A percentile compares a stretch with the other conserved stretches of the same genome.
These are phyloP conservation scores for Clitarchus hookeri DNA, from an alignment of 2,888 invertebrate genomes.

Conservation along the genomic window DNA sequence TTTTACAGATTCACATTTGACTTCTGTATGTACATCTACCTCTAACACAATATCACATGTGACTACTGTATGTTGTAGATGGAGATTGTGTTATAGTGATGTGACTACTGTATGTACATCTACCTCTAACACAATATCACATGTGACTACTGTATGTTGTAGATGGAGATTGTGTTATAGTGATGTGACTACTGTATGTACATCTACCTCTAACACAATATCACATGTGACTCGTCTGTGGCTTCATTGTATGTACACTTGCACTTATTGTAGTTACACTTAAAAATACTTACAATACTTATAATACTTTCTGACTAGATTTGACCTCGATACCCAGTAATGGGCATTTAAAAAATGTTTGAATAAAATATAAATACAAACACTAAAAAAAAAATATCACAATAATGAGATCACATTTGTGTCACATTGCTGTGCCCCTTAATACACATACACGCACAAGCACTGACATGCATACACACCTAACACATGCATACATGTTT, in stretches of 20 bases:
- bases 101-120: neutral
- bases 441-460: neutral
- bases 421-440: neutral
- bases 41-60: conserved; percentile 2
- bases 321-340: conserved; percentile 22
- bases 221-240: neutral
- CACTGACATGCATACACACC: neutral
- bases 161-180: too few relatives aligned
- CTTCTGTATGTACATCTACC: neutral
- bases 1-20: neutral
- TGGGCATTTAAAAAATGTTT: conserved; percentile 25
- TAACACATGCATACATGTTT: too few relatives aligned
- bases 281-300: neutral
- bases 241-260: neutral
- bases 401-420: neutral
- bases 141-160: too few relatives aligned
- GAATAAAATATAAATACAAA: neutral
- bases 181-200: neutral
- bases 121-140: conserved; percentile 2
- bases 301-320: too few relatives aligned
- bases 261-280: neutral
- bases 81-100: too few relatives aligned
- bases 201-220: neutral
- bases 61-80: too few relatives aligned
- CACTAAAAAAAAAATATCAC: neutral